Base-by-base conservation (phyloP, 2,113 vertebrate species). In the Gobius niger region DNA sequence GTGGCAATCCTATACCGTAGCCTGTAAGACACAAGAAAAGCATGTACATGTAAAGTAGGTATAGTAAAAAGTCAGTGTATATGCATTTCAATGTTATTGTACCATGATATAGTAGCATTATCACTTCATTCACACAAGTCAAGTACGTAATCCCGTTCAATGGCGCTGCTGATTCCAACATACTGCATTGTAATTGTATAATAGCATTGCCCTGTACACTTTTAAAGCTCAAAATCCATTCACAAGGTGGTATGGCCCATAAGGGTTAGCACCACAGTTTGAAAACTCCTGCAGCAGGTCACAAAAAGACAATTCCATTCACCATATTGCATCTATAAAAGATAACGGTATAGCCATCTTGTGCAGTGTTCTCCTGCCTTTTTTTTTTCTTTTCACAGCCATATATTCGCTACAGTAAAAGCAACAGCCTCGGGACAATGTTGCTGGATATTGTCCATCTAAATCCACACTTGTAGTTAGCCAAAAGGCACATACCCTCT, bases 1-100 rank as follows among this genome's bases (percentile, higher is more conserved):
- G 95, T 10, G 96, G 95, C 68, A 98, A 94, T 44, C 96, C 97
- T 75, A 99, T 99, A 11, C 97, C 96, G 4, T 99, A 98, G 9
- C 96, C 96, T 99, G 85, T 64, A 69, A 81, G 63, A 72, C 24
- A 57, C 54, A 57, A 64, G 49, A 63, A 40, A 68, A 14, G 42
- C 14, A 61, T 52, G 41, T 66, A 70, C 64, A 76, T 14, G 3
- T 49, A 6, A 15, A 49, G 47, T 49, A 49, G 15, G 7, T 49
- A 49, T 14, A 4, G 5, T 1, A 1, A 1, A 2, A 24, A 2
- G 24, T 24, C 24, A 34, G 5, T 3, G 2, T 34, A 34, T 34
- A 34, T 34, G 24, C 24, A 34, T 34, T 34, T 34, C 3, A 34
- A 34, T 4, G 3, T 34, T 1, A 34, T 34, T 34, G 3, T 34